Evolutionary conservation across 2,113 vertebrate genomes (phyloP), one percentile per base, ranked within the genome.

Genomic region (Scomber colias): DNA sequence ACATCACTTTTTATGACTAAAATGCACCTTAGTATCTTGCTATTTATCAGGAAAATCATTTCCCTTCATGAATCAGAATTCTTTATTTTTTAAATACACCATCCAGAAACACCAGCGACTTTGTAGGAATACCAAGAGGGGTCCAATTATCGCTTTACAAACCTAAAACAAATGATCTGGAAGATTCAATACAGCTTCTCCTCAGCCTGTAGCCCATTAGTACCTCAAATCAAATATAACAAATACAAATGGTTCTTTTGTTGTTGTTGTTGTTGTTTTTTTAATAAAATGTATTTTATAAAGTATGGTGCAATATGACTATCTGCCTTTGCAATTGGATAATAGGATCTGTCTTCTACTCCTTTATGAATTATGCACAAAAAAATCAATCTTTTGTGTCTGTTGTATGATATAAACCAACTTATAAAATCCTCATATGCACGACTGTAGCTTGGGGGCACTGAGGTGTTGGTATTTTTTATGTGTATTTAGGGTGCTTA

Each of bases 11-110:
- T 75, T 40, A 50, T 59, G 51, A 65, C 31, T 61, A 64, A 75
- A 62, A 40, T 27, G 24, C 49, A 55, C 71, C 51, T 62, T 16
- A 4, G 61, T 19, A 3, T 60, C 48, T 31, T 48, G 51, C 10
- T 64, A 67, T 82, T 59, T 62, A 44, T 54, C 66, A 69, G 51
- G 54, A 66, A 75, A 75, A 55, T 14, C 19, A 16, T 77, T 74
- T 82, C 51, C 35, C 65, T 5, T 13, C 10, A 21, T 75, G 67
- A 68, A 59, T 60, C 54, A 49, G 50, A 56, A 67, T 71, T 71
- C 8, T 68, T 69, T 59, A 40, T 9, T 73, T 65, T 49, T 24
- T 70, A 2, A 55, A 74, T 31, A 68, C 50, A 69, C n/a, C n/a
- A 66, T 5, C 27, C 55, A 67, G 30, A 68, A 53, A 77, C 10